phyloP scores from a whole-genome alignment of 2,888 invertebrate species.

The Trichacis sp. region DNA sequence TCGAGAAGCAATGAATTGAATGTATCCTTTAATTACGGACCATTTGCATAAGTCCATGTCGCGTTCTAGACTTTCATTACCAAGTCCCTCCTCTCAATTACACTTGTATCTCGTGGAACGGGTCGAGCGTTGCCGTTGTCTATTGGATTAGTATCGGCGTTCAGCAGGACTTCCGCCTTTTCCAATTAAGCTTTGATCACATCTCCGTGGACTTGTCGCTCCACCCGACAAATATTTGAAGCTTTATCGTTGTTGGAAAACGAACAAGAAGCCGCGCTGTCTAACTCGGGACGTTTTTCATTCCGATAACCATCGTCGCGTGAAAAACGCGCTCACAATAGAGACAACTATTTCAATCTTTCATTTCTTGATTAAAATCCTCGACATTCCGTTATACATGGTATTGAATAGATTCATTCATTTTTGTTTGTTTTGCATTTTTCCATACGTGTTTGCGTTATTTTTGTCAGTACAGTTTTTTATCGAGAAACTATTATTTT shows the following conservation, averaged over 20 bases:
- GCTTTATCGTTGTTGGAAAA: constrained; percentile 25
- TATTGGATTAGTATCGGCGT: constrained; percentile 52
- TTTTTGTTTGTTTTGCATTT: not conserved
- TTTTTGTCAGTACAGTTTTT: too few relatives aligned
- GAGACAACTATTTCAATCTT: not conserved
- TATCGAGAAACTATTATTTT: too few relatives aligned
- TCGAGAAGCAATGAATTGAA: constrained; percentile 30
- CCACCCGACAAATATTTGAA: constrained; percentile 35
- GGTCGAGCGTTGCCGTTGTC: constrained; percentile 27
- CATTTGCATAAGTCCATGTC: constrained; percentile 40
- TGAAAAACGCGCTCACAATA: constrained; percentile 10
- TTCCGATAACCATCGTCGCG: constrained; percentile 24
- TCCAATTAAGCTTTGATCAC: constrained; percentile 61
- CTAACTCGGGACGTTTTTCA: constrained; percentile 16
- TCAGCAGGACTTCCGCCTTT: constrained; percentile 49
- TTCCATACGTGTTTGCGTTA: not conserved
- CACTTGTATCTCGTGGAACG: constrained; percentile 22
- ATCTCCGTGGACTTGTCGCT: constrained; percentile 43
- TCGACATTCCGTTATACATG: not conserved
- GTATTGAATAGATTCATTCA: not conserved
- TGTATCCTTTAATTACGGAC: constrained; percentile 36
- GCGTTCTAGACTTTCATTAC: constrained; percentile 31
- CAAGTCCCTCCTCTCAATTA: constrained; percentile 24
- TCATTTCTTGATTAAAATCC: constrained; percentile 2
- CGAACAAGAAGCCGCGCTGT: constrained; percentile 19